Conservation (phyloP, 2,888 invertebrate species). For the Laspeyria flexula region DNA sequence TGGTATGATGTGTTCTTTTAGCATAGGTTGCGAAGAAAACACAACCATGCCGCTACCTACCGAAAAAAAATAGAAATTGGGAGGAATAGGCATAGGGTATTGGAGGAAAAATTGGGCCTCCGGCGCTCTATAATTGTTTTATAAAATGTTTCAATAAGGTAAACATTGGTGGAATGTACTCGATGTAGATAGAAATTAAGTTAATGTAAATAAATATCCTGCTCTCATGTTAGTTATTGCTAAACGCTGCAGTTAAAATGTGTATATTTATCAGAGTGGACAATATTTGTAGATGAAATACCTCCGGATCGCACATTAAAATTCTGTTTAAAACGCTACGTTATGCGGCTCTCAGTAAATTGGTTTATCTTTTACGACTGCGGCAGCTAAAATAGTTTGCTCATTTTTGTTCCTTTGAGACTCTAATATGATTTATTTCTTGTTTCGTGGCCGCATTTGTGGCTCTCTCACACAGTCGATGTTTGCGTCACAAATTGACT, state of each 20-base stretch:
- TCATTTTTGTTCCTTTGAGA: slow-evolving; percentile 11
- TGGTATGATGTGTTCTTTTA: too few species aligned
- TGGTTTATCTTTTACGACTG: slow-evolving; percentile 2
- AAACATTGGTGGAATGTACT: too few species aligned
- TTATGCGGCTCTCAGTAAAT: slow-evolving; percentile 2
- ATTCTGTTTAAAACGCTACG: slow-evolving; percentile 1
- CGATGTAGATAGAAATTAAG: too few species aligned
- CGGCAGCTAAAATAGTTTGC: slow-evolving; percentile 1
- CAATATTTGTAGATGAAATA: background rate
- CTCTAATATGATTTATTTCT: slow-evolving; percentile 17
- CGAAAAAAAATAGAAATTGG: too few species aligned
- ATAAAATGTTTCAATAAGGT: too few species aligned
- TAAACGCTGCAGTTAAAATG: background rate
- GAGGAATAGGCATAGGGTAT: too few species aligned
- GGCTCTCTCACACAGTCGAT: slow-evolving; percentile 4
- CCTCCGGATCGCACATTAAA: background rate
- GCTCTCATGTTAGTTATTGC: too few species aligned
- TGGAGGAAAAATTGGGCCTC: too few species aligned
- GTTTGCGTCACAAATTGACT: slow-evolving; percentile 42
- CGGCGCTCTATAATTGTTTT: too few species aligned
- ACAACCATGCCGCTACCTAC: too few species aligned
- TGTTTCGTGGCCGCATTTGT: background rate
- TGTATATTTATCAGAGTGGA: background rate
- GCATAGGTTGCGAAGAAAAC: too few species aligned
- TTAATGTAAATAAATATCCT: too few species aligned